Evolutionary conservation across 2,113 vertebrate species (phyloP).

Genomic region (Litocranius walleri): DNA sequence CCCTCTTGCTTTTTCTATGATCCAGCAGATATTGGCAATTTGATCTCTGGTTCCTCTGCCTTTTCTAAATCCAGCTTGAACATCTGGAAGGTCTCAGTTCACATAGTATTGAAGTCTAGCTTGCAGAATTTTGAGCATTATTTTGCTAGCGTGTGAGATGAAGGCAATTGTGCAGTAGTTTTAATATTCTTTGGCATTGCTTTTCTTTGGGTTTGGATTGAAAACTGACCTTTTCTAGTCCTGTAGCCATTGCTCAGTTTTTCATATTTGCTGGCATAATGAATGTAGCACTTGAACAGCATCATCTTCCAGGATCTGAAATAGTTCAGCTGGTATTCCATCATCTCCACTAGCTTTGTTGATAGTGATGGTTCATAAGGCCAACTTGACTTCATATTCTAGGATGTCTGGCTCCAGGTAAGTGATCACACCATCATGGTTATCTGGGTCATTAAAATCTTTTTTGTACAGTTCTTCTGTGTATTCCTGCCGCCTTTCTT

Average conservation of each 20-base stretch:
- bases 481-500: not conserved
- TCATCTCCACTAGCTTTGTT: not conserved
- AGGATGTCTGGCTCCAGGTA: not conserved
- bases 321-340: not conserved
- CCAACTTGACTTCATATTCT: not conserved
- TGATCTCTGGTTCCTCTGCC: not conserved
- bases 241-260: not conserved
- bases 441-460: not conserved
- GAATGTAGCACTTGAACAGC: not conserved
- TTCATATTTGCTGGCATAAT: not conserved
- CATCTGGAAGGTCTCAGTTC: not conserved
- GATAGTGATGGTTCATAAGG: not conserved
- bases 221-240: not conserved
- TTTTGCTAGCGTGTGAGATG: not conserved
- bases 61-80: not conserved
- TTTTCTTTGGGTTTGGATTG: not conserved
- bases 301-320: not conserved
- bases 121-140: not conserved
- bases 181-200: not conserved
- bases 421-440: not conserved
- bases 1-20: not conserved
- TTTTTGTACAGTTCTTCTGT: not conserved
- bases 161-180: not conserved
- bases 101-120: not conserved
- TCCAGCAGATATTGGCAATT: not conserved